These are phyloP conservation scores for Anarhynchus alexandrinus DNA, from an alignment of 2,113 vertebrate species.

Conservation along the genomic window DNA sequence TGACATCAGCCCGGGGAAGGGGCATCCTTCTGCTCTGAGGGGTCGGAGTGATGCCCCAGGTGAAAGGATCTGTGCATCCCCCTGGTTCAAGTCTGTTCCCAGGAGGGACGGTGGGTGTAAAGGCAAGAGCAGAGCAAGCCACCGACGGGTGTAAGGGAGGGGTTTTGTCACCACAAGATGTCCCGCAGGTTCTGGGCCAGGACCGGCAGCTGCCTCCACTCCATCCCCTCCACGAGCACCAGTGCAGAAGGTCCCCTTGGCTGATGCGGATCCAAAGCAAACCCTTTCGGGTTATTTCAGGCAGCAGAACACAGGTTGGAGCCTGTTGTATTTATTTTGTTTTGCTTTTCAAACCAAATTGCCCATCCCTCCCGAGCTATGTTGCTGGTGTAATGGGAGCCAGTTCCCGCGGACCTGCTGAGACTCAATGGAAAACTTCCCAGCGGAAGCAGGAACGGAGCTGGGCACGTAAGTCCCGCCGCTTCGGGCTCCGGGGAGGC, in stretches of 20 bases:
- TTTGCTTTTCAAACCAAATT: conserved; percentile 45
- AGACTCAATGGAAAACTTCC: conserved; percentile 54
- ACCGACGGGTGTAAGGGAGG: accelerated
- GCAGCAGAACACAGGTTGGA: conserved; percentile 32
- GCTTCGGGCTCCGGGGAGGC: neutral
- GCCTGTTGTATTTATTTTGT: conserved; percentile 54
- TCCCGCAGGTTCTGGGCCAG: neutral
- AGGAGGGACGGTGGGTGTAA: neutral
- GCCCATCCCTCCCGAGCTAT: conserved; percentile 54
- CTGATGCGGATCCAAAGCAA: neutral
- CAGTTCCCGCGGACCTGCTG: neutral
- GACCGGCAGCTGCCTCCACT: neutral
- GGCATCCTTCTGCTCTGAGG: neutral
- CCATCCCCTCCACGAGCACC: neutral
- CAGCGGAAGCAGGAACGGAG: neutral
- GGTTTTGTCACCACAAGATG: neutral
- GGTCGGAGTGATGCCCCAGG: neutral
- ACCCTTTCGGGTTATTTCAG: conserved; percentile 21
- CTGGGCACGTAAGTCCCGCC: neutral
- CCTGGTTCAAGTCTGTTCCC: neutral
- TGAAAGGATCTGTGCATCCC: neutral
- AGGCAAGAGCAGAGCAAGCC: neutral
- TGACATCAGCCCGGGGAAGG: neutral
- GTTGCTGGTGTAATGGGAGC: conserved; percentile 29
- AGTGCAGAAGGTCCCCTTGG: neutral